Percentiles rank a stretch among this genome's conserved stretches.
These are phyloP conservation scores for Diabrotica virgifera DNA, from an alignment of 1,140 invertebrate genomes.

Conservation along the genomic window DNA sequence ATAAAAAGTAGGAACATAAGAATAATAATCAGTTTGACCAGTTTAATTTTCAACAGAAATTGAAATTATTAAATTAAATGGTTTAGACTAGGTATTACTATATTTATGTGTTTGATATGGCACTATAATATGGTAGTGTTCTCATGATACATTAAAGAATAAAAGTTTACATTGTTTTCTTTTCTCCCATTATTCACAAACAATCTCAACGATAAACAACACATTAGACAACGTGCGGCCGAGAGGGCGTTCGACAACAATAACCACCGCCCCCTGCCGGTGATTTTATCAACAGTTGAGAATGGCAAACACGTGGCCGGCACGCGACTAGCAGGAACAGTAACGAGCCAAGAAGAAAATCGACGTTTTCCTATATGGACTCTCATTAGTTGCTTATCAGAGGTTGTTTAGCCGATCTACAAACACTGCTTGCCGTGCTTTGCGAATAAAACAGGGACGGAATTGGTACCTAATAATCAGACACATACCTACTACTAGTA, in stretches of 20 bases:
- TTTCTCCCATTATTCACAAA: not conserved
- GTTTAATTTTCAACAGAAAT: too few species aligned
- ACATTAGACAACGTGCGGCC: slow-evolving; percentile 11
- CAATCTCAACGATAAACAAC: slow-evolving; percentile 3
- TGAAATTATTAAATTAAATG: too few species aligned
- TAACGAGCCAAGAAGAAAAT: slow-evolving; percentile 35
- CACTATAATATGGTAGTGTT: too few species aligned
- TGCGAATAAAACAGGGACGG: not conserved
- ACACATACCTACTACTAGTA: not conserved
- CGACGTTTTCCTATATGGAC: slow-evolving; percentile 20
- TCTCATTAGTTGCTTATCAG: slow-evolving; percentile 43
- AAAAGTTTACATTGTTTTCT: too few species aligned
- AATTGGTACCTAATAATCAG: not conserved
- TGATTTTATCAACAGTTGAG: slow-evolving; percentile 30
- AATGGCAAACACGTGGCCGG: slow-evolving; percentile 35
- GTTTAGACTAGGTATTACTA: too few species aligned
- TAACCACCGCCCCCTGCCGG: slow-evolving; percentile 27
- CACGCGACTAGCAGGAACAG: slow-evolving; percentile 34
- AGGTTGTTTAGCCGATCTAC: slow-evolving; percentile 41
- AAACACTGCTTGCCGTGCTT: slow-evolving; percentile 29
- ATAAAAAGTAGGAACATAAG: too few species aligned
- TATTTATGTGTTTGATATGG: too few species aligned
- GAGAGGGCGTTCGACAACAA: slow-evolving; percentile 22
- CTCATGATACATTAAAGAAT: too few species aligned
- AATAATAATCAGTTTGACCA: too few species aligned